phyloP scores from a whole-genome alignment of 37 sponge, comb jelly and placozoan genomes.

The Tethya wilhelma region DNA sequence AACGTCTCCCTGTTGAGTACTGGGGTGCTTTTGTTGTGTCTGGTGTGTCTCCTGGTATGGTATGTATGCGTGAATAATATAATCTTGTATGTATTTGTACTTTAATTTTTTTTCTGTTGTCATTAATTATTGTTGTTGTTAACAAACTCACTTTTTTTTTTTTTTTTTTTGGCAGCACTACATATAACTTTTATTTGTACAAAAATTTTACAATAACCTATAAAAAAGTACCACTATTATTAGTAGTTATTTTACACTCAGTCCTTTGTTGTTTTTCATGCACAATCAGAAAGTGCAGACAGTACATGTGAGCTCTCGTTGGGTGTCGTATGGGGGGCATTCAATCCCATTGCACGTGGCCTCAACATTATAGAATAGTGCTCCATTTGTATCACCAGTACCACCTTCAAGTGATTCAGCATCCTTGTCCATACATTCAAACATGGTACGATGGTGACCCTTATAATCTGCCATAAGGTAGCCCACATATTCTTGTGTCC shows the following conservation, averaged over 20 bases:
- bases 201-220: too few species aligned
- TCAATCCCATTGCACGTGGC: slow-evolving; percentile 39
- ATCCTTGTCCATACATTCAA: slow-evolving; percentile 9
- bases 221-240: too few species aligned
- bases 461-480: not conserved
- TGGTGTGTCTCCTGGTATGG: too few species aligned
- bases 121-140: too few species aligned
- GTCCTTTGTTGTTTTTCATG: too few species aligned
- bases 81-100: too few species aligned
- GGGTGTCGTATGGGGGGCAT: slow-evolving; percentile 50
- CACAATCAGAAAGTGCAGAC: slow-evolving; percentile 61
- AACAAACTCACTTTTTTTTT: too few species aligned
- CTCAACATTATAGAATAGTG: slow-evolving; percentile 53
- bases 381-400: slow-evolving; percentile 30
- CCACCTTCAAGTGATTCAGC: slow-evolving; percentile 15
- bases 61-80: too few species aligned
- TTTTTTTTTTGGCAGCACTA: too few species aligned
- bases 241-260: too few species aligned
- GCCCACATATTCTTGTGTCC: slow-evolving; percentile 1
- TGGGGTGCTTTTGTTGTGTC: slow-evolving; percentile 69
- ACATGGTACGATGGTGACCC: not conserved
- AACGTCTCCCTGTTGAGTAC: not conserved
- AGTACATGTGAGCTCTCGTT: slow-evolving; percentile 55
- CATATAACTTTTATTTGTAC: too few species aligned
- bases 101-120: too few species aligned